Conservation (phyloP, 2,797 vertebrate species). For the Antennarius maculatus region DNA sequence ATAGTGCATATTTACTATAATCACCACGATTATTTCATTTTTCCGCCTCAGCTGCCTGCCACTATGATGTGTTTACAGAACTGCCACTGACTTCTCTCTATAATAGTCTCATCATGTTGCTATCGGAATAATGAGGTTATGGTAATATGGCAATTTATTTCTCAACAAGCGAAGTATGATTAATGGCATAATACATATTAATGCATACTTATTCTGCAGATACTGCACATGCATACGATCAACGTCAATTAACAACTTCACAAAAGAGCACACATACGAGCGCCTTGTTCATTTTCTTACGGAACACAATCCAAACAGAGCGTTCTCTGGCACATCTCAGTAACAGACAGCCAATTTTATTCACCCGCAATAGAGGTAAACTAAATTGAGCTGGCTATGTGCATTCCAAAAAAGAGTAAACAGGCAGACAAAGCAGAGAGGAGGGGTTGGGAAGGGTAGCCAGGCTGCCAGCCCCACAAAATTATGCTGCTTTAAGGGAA, state of each 20-base stretch:
- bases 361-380: slow-evolving; percentile 13
- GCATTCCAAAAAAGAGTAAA: slow-evolving; percentile 21
- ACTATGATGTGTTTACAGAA: slow-evolving; percentile 9
- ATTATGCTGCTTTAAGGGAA: slow-evolving; percentile 23
- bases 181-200: neutral
- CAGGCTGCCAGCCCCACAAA: slow-evolving; percentile 25
- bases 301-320: slow-evolving; percentile 18
- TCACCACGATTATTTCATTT: slow-evolving; percentile 11
- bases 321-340: slow-evolving; percentile 18
- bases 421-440: slow-evolving; percentile 25
- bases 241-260: slow-evolving; percentile 5
- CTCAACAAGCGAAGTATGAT: neutral
- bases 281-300: neutral
- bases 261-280: slow-evolving; percentile 2
- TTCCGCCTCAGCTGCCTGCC: slow-evolving; percentile 4
- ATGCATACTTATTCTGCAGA: slow-evolving; percentile 1
- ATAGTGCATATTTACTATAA: slow-evolving; percentile 10
- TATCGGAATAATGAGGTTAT: neutral
- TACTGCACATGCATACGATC: neutral
- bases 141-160: neutral
- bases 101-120: neutral
- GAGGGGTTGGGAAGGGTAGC: slow-evolving; percentile 28
- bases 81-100: neutral
- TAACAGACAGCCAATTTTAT: slow-evolving; percentile 18
- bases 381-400: slow-evolving; percentile 27